These are phyloP conservation scores for Bubalus kerabau DNA, from an alignment of 2,113 vertebrate genomes.

Conservation along the genomic window DNA sequence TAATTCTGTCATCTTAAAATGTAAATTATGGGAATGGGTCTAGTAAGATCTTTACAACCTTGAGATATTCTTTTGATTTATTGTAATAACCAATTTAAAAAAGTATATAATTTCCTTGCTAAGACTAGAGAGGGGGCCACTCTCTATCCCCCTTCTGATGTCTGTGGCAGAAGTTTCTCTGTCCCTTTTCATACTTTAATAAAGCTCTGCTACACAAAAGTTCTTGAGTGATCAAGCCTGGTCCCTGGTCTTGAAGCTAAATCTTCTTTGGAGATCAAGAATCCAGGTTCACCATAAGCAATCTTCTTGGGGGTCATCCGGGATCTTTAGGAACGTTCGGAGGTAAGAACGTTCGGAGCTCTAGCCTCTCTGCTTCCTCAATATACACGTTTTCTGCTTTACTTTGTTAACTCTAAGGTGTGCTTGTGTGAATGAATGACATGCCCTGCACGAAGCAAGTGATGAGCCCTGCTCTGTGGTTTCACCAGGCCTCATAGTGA, in stretches of 20 bases:
- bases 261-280: background rate
- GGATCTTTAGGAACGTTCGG: background rate
- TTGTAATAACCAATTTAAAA: background rate
- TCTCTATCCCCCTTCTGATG: background rate
- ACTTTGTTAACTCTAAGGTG: background rate
- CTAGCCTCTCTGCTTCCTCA: background rate
- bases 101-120: background rate
- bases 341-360: background rate
- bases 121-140: rapidly evolving
- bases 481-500: background rate
- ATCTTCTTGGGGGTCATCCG: background rate
- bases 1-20: background rate
- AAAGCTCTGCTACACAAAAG: background rate
- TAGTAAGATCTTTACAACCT: background rate
- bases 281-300: background rate
- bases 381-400: background rate
- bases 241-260: background rate
- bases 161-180: background rate
- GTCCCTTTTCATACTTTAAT: background rate
- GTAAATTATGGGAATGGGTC: background rate
- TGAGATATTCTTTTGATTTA: background rate
- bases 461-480: background rate
- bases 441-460: rapidly evolving
- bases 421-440: background rate
- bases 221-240: background rate